Evolutionary conservation across 1,140 invertebrate species (phyloP), one percentile per base, ranked within the genome.

Genomic region (Ceratosolen solmsi): DNA sequence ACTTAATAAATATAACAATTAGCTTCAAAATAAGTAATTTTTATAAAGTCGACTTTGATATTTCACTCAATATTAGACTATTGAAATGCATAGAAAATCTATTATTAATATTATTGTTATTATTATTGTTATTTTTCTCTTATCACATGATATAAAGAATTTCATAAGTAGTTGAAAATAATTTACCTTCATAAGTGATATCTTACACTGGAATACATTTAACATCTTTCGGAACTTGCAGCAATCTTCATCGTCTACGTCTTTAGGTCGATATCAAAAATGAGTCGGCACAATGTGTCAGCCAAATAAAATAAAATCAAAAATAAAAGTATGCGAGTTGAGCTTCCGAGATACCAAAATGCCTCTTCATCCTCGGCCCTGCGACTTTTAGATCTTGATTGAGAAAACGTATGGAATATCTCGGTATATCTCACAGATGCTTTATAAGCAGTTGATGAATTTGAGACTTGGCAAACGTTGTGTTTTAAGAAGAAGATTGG

Each of bases 311-410:
- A 78, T 30, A 77, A 70, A 36, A 70, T 13, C 0, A 54, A 15
- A 71, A 36, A 20, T 30, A 58, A 30, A 38, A 11, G 20, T n/a
- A 46, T 30, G 25, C 41, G n/a, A 56, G 11, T 27, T 3, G 68
- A 80, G 46, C 51, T 83, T 70, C 80, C 70, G 38, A 51, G 33
- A 68, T 51, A 49, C 20, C 79, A 56, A 74, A 80, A 74, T 77
- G 80, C 76, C 56, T 79, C 75, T 74, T 82, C 68, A 36, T 73
- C 20, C 68, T 72, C 49, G 11, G 38, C 33, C 22, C 7, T 7
- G n/a, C 1, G 38, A 60, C 56, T 78, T 46, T 54, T 63, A 38
- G 74, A 76, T 71, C 73, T 78, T 72, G 73, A 82, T 78, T n/a
- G n/a, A 17, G 17, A 75, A 36, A 71, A 2, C 33, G n/a, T 56